Evolutionary conservation across 1,140 invertebrate genomes (phyloP).

Genomic region (Aplysia californica): DNA sequence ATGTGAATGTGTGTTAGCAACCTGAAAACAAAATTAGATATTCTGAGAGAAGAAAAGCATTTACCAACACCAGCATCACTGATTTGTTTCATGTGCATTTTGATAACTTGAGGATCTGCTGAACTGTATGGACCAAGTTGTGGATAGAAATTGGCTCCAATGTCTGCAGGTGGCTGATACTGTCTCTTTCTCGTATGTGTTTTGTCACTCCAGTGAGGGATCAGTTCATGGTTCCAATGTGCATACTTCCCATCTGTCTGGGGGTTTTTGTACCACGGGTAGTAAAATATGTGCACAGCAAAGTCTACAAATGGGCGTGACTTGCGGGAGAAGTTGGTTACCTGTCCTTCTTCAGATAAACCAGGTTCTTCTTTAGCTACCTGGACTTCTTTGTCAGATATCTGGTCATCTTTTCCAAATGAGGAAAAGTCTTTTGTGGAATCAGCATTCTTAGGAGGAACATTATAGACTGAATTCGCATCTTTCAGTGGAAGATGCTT

Average conservation of each 20-base stretch:
- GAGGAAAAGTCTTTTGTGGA: too few species aligned
- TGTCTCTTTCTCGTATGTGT: constrained; percentile 54
- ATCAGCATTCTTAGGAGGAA: too few species aligned
- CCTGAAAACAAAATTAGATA: not conserved
- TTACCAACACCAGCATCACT: constrained; percentile 60
- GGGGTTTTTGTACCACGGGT: constrained; percentile 70
- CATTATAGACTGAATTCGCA: too few species aligned
- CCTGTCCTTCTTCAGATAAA: too few species aligned
- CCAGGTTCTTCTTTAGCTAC: too few species aligned
- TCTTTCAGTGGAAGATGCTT: too few species aligned
- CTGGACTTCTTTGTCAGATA: too few species aligned
- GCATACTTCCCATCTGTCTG: constrained; percentile 64
- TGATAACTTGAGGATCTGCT: constrained; percentile 60
- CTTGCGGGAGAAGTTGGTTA: too few species aligned
- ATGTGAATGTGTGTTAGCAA: not conserved
- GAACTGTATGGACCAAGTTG: constrained; percentile 69
- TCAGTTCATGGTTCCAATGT: constrained; percentile 70
- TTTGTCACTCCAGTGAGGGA: constrained; percentile 67
- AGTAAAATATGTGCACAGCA: constrained; percentile 70
- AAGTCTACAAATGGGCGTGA: constrained; percentile 40
- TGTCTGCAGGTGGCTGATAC: constrained; percentile 68
- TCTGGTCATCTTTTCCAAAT: too few species aligned
- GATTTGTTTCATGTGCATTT: constrained; percentile 68
- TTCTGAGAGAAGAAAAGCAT: not conserved
- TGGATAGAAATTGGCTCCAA: constrained; percentile 70